Evolutionary conservation across 2,797 vertebrate genomes (phyloP).

Genomic region (Decapterus maruadsi): DNA sequence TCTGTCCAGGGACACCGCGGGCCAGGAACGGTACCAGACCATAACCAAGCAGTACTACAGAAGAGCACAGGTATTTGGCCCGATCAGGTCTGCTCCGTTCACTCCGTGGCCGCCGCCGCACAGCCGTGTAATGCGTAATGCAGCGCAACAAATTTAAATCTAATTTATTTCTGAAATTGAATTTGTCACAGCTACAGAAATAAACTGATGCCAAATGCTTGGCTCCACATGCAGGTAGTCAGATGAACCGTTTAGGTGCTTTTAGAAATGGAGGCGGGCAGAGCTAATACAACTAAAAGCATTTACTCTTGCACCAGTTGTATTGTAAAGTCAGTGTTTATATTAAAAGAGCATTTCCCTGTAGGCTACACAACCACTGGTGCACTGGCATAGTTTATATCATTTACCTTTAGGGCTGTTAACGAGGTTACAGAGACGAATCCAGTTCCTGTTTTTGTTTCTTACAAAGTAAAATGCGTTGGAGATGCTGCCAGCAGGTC

Average conservation of each 20-base stretch:
- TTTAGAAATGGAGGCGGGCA: neutral
- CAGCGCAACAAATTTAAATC: slow-evolving; percentile 8
- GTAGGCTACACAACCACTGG: neutral
- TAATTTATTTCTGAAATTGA: slow-evolving; percentile 2
- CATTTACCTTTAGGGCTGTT: slow-evolving; percentile 24
- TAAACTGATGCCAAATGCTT: neutral
- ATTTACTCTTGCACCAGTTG: neutral
- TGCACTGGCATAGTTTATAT: neutral
- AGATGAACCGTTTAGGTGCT: neutral
- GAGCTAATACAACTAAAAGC: neutral
- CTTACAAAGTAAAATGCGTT: neutral
- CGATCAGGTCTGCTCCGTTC: neutral
- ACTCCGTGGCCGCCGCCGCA: neutral
- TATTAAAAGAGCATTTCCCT: neutral
- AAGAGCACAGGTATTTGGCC: slow-evolving; percentile 89
- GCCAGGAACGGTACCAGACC: slow-evolving; percentile 97
- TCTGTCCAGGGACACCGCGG: slow-evolving; percentile 94
- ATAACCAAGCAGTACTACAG: slow-evolving; percentile 99
- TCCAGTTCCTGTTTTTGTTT: slow-evolving; percentile 36
- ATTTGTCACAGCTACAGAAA: slow-evolving; percentile 6
- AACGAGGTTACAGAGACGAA: slow-evolving; percentile 37
- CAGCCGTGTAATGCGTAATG: neutral
- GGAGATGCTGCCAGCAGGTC: slow-evolving; percentile 14
- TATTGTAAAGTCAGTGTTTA: neutral
- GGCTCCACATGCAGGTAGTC: neutral